Evolutionary conservation across 2,888 invertebrate genomes (phyloP).

Genomic region (Calliphora vomitoria): DNA sequence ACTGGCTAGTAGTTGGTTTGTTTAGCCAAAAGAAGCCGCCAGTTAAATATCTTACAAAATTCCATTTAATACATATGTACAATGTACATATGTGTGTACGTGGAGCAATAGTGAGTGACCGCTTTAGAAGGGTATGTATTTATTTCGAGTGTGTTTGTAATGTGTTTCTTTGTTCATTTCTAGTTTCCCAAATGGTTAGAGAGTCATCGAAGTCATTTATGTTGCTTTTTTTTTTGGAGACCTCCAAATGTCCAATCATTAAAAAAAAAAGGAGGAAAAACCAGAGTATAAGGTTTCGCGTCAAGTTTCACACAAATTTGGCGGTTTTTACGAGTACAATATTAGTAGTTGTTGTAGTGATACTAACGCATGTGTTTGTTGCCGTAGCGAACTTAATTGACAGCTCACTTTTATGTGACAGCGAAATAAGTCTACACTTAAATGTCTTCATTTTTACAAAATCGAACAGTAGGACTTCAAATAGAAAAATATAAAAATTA

Average conservation of each 20-base stretch:
- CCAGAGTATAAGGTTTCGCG: constrained; percentile 38
- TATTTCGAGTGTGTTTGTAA: neutral
- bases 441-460: constrained; percentile 45
- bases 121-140: constrained; percentile 16
- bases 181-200: constrained; percentile 31
- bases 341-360: constrained; percentile 17
- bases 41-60: constrained; percentile 65
- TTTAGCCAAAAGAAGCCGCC: constrained; percentile 51
- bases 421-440: constrained; percentile 47
- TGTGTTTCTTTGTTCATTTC: constrained; percentile 15
- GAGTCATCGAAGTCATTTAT: constrained; percentile 48
- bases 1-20: constrained; percentile 51
- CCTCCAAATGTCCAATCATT: constrained; percentile 59
- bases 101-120: constrained; percentile 9
- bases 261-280: constrained; percentile 6
- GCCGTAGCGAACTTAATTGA: constrained; percentile 60
- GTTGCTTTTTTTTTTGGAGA: constrained; percentile 16
- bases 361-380: neutral
- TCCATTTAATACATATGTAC: constrained; percentile 27
- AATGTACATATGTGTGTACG: neutral
- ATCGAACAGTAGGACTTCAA: constrained; percentile 30
- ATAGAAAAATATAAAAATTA: neutral
- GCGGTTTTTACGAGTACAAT: constrained; percentile 48
- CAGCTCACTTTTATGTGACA: constrained; percentile 65
- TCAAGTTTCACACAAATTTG: constrained; percentile 63